Conservation (phyloP, 2,888 invertebrate species). For the Liopterus haemorrhoidalis region DNA sequence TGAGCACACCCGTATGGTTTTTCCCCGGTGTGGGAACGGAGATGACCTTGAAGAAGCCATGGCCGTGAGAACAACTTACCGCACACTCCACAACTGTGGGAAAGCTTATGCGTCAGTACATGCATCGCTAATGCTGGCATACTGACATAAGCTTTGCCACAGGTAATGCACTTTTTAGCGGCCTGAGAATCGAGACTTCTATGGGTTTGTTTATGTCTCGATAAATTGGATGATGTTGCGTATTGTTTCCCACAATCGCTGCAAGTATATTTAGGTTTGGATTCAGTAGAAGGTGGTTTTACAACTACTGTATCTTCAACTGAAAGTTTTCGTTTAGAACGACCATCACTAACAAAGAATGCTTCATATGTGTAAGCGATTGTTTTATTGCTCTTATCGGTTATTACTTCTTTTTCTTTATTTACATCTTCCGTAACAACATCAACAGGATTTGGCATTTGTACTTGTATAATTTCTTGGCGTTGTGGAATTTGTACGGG, state of each 20-base stretch:
- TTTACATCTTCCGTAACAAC: slow-evolving; percentile 13
- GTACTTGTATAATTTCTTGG: slow-evolving; percentile 11
- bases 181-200: slow-evolving; percentile 86
- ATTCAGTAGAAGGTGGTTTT: slow-evolving; percentile 33
- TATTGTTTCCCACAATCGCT: slow-evolving; percentile 87
- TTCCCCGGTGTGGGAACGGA: slow-evolving; percentile 87
- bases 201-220: slow-evolving; percentile 86
- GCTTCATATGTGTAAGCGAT: slow-evolving; percentile 87
- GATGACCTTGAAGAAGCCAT: slow-evolving; percentile 86
- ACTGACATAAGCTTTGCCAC: slow-evolving; percentile 92
- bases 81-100: slow-evolving; percentile 87
- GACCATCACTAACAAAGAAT: slow-evolving; percentile 84
- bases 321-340: slow-evolving; percentile 68
- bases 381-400: slow-evolving; percentile 55
- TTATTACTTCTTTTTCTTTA: slow-evolving; percentile 38
- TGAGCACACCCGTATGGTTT: slow-evolving; percentile 92
- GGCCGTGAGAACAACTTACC: slow-evolving; percentile 92
- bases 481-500: slow-evolving; percentile 14
- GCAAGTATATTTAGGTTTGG: slow-evolving; percentile 62
- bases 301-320: slow-evolving; percentile 30
- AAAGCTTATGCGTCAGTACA: slow-evolving; percentile 84
- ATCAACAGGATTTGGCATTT: slow-evolving; percentile 17
- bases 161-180: slow-evolving; percentile 90
- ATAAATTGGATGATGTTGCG: slow-evolving; percentile 83
- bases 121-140: slow-evolving; percentile 97